phyloP scores from a whole-genome alignment of 2,888 invertebrate species.

The Sinohyriopsis cumingii region DNA sequence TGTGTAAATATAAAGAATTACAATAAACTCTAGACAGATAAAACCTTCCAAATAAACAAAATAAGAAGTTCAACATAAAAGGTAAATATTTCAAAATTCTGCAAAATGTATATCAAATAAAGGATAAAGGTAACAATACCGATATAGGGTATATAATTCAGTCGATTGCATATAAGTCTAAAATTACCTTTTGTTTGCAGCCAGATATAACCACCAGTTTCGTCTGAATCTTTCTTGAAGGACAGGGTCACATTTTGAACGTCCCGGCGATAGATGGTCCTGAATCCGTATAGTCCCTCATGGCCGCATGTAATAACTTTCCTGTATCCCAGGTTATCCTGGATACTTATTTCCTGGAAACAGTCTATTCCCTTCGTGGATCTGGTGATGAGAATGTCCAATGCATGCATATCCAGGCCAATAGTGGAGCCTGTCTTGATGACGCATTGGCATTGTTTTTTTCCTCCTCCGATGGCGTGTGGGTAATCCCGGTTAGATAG shows the following conservation, averaged over 20 bases:
- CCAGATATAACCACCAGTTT: slow-evolving; percentile 57
- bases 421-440: slow-evolving; percentile 45
- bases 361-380: slow-evolving; percentile 40
- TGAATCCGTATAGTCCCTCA: slow-evolving; percentile 55
- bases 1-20: too few relatives aligned
- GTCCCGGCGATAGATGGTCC: slow-evolving; percentile 52
- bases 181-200: slow-evolving; percentile 54
- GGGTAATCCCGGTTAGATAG: slow-evolving; percentile 60
- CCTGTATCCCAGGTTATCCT: slow-evolving; percentile 47
- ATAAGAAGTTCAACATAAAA: neutral
- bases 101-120: neutral
- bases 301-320: slow-evolving; percentile 55
- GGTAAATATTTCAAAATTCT: neutral
- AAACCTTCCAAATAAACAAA: neutral
- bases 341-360: slow-evolving; percentile 44
- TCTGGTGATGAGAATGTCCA: slow-evolving; percentile 48
- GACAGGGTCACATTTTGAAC: slow-evolving; percentile 55
- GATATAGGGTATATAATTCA: neutral
- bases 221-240: slow-evolving; percentile 42
- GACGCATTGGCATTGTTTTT: slow-evolving; percentile 53
- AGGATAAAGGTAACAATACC: slow-evolving; percentile 1
- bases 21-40: too few relatives aligned
- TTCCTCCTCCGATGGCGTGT: slow-evolving; percentile 36
- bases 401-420: slow-evolving; percentile 53
- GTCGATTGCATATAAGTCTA: neutral